Base-by-base conservation (phyloP, 2,888 invertebrate species). In the Callyntrura sp. region DNA sequence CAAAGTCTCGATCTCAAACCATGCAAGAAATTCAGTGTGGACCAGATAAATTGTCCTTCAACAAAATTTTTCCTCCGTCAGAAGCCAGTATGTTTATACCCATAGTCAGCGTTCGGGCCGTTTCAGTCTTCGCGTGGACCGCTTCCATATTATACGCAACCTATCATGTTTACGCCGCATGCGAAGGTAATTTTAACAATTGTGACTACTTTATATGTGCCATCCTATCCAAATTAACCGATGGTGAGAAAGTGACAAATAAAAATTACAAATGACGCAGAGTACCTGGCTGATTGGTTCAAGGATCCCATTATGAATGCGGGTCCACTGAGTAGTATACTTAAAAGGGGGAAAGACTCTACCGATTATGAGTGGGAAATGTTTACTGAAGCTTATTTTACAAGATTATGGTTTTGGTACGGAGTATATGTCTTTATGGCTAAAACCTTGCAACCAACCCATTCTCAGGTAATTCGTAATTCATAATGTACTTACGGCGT, bases 321-420 rank as follows among this genome's bases (percentile, higher is more conserved):
- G 94, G 85, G 96, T 96, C 94, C 96, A 96, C 93, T 94, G 94
- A 91, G 94, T 95, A 82, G 96, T 11, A 94, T 96, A 93, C 92
- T 96, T 76, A 94, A 95, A 43, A 95, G 95, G 93, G 95, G 95
- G 91, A 96, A 96, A 94, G 97, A 97, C 95, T 94, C 95, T 28
- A 96, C 97, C 23, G 97, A 97, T 94, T 95, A 95, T 94, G 97
- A 97, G 95, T 97, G 97, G 97, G 95, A 94, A 93, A 95, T 95
- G 87, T 96, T 93, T 84, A 76, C 87, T 1, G 28, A 48, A 9
- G 1, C 87, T 6, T 81, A 91, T 51, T 45, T 73, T 25, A 48
- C 86, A 11, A 88, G 79, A 28, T 28, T 93, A 0, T 84, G 90
- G n/a, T 73, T 88, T 79, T 92, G 91, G 91, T 92, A 90, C 76